Evolutionary conservation across 2,797 vertebrate species (phyloP), one percentile per base, ranked within the genome.

Genomic region (Valencia hispanica): DNA sequence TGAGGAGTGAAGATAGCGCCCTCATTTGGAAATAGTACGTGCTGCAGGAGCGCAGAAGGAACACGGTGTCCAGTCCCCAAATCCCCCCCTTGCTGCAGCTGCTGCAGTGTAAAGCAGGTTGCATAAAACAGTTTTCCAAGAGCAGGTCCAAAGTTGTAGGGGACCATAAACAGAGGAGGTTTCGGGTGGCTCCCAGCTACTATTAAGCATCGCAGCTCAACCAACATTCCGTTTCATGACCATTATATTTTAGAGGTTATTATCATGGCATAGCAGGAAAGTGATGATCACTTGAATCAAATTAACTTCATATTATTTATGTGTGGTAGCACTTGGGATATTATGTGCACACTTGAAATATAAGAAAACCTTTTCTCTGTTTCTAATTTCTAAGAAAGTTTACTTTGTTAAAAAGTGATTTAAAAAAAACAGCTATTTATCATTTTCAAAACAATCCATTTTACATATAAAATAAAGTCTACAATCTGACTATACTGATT

Each of bases 1-100:
- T 17, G 68, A 22, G 34, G 41, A 72, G 77, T 30, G 76, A 39
- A 43, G 17, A 55, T 43, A 74, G 87, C 81, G 86, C 89, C 91
- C 83, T 61, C 91, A 69, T 50, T 55, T 78, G 88, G 91, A 77
- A 12, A 27, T 30, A 25, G 57, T 68, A n/a, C 59, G 66, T 30
- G 70, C 70, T 79, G 85, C 86, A 83, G 71, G 50, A 69, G 61
- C 41, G 72, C 84, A 83, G 77, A 8, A 55, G 82, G 89, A 85
- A 92, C 91, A 91, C 53, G 0, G 77, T 87, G 91, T 92, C 84
- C 84, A 80, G 79, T 68, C 74, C 66, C 51, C n/a, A n/a, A n/a
- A n/a, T n/a, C n/a, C 61, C 66, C 47, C 65, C 14, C n/a, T 51
- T 57, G 25, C 77, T 68, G 55, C 72, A 74, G 36, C 32, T 50